phyloP scores from a whole-genome alignment of 2,888 invertebrate genomes.

The Clanis bilineata region DNA sequence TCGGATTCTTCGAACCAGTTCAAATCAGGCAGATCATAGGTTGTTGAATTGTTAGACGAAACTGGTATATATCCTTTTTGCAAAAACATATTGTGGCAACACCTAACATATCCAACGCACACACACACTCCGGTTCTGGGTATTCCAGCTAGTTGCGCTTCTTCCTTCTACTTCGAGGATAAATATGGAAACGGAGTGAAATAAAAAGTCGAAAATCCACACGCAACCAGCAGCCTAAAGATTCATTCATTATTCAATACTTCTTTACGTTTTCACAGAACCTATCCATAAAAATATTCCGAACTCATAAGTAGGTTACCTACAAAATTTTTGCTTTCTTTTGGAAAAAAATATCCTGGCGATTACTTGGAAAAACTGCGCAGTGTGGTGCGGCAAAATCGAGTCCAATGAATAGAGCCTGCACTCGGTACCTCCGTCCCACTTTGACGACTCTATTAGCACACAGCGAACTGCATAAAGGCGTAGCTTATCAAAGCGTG shows the following conservation, averaged over 20 bases:
- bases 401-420: conserved; percentile 40
- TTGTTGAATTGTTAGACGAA: no score
- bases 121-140: no score
- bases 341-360: conserved; percentile 29
- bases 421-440: conserved; percentile 38
- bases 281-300: not conserved
- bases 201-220: no score
- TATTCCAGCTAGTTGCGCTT: no score
- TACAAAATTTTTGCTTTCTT: not conserved
- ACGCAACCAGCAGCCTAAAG: not conserved
- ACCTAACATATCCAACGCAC: no score
- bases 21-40: no score
- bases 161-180: no score
- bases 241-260: not conserved
- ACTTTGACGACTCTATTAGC: conserved; percentile 52
- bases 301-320: not conserved
- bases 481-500: conserved; percentile 56
- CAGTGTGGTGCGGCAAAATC: conserved; percentile 23
- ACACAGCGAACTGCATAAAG: conserved; percentile 48
- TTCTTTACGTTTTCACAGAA: not conserved
- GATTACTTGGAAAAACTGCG: conserved; percentile 20
- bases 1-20: no score
- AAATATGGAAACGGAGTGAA: no score
- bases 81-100: no score
- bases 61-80: no score